Evolutionary conservation across 2,113 vertebrate species (phyloP).

Genomic region (Engraulis encrasicolus): DNA sequence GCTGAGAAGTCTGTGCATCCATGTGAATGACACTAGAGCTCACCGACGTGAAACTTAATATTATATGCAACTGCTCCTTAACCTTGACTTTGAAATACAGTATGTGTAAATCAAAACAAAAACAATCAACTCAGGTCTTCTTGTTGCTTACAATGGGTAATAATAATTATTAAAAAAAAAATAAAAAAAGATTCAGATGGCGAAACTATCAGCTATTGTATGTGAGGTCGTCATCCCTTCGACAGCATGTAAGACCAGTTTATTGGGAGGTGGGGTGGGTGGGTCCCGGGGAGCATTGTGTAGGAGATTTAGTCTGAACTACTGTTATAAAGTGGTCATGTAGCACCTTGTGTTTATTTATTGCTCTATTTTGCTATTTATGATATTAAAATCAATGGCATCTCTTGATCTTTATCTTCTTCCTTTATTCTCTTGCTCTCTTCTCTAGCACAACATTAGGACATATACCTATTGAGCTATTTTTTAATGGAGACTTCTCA

Average conservation of each 20-base stretch:
- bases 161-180: no score
- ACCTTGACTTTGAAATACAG: constrained; percentile 38
- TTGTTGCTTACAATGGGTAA: constrained; percentile 37
- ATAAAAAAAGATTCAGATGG: constrained; percentile 32
- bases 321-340: constrained; percentile 45
- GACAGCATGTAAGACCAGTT: constrained; percentile 45
- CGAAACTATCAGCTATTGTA: constrained; percentile 1
- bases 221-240: constrained; percentile 27
- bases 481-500: constrained; percentile 49
- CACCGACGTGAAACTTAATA: constrained; percentile 35
- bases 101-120: constrained; percentile 29
- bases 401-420: constrained; percentile 51
- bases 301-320: constrained; percentile 43
- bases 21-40: constrained; percentile 32
- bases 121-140: constrained; percentile 60
- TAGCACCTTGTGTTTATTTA: constrained; percentile 50
- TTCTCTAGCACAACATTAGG: constrained; percentile 52
- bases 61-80: constrained; percentile 50
- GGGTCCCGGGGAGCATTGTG: constrained; percentile 39
- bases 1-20: constrained; percentile 24
- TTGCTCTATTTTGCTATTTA: constrained; percentile 53
- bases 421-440: constrained; percentile 14
- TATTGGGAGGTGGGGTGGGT: background rate
- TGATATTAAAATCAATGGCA: constrained; percentile 47
- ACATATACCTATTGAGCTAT: constrained; percentile 53